phyloP scores from a whole-genome alignment of 2,113 vertebrate species.

The Ammodytes marinus region DNA sequence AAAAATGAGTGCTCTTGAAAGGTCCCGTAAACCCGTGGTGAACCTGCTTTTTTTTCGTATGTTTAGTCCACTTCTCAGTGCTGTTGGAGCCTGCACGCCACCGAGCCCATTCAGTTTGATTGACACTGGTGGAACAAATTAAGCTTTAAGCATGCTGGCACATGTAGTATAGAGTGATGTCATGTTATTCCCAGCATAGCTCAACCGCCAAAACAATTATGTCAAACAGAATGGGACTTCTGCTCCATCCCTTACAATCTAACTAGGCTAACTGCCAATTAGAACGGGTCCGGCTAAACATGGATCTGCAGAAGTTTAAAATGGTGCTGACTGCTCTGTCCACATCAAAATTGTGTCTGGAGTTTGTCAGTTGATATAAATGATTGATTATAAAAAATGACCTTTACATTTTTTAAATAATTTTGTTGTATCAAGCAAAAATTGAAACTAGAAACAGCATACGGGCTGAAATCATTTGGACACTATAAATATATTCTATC shows the following conservation, averaged over 20 bases:
- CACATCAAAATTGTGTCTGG: too few species aligned
- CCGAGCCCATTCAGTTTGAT: background rate
- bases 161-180: background rate
- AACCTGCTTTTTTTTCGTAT: background rate
- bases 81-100: background rate
- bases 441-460: too few species aligned
- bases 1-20: background rate
- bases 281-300: background rate
- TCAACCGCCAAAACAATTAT: too few species aligned
- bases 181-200: background rate
- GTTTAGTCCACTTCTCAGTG: background rate
- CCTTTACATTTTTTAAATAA: too few species aligned
- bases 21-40: background rate
- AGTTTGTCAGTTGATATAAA: too few species aligned
- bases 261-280: background rate
- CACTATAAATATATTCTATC: background rate
- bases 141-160: background rate
- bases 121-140: background rate
- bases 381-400: too few species aligned
- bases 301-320: background rate
- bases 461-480: too few species aligned
- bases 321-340: too few species aligned
- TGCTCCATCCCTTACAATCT: background rate
- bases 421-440: too few species aligned
- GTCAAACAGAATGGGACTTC: too few species aligned